Conservation (phyloP, 2,113 vertebrate species). For the Pygoscelis adeliae region DNA sequence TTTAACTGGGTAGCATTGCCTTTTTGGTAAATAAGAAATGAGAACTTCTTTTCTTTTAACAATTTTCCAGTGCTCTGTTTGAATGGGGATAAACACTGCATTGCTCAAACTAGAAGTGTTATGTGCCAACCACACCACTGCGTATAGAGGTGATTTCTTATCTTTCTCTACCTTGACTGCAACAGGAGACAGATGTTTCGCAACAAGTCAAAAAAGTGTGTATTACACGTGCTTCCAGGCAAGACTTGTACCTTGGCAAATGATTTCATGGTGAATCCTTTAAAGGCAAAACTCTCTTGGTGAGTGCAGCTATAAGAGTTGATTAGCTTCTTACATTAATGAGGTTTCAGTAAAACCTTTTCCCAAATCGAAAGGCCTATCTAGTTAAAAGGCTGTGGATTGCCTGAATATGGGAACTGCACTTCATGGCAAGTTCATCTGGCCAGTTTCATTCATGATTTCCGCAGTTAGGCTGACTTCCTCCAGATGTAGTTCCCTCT, state of each 20-base stretch:
- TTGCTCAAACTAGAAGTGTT: background rate
- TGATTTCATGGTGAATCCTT: background rate
- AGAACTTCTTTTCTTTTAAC: background rate
- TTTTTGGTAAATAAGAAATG: background rate
- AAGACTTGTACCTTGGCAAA: background rate
- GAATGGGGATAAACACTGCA: background rate
- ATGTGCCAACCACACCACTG: background rate
- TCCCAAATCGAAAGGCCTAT: constrained; percentile 2
- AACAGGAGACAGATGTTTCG: background rate
- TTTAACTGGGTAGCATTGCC: background rate
- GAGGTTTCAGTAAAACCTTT: constrained; percentile 37
- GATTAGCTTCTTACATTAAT: constrained; percentile 32
- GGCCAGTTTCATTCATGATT: constrained; percentile 8
- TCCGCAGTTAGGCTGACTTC: background rate
- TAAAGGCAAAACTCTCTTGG: background rate
- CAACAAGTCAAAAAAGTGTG: background rate
- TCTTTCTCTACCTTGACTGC: background rate
- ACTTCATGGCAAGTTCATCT: background rate
- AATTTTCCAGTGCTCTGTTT: background rate
- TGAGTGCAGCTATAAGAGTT: background rate
- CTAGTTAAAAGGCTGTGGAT: background rate
- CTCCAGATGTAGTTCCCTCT: background rate
- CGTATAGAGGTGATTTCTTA: background rate
- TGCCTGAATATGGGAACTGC: background rate
- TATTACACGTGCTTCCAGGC: background rate